A percentile compares a stretch with the other conserved stretches of the same genome.
These are phyloP conservation scores for Uloborus diversus DNA, from an alignment of 1,140 invertebrate species.

Conservation along the genomic window DNA sequence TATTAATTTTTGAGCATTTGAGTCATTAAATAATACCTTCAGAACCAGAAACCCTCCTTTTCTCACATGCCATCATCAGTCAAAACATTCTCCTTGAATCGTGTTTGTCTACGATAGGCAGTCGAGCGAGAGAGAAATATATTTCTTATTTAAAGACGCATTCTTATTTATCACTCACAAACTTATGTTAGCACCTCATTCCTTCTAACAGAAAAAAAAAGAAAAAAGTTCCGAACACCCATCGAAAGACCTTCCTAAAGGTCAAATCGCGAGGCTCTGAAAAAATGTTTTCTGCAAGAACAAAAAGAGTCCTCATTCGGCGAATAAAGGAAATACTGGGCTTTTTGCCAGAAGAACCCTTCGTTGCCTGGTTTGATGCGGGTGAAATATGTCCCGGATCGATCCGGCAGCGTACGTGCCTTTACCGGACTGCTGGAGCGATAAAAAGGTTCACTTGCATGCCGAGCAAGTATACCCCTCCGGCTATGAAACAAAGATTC, in stretches of 20 bases:
- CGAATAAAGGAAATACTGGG: constrained; percentile 48
- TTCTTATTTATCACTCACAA: neutral
- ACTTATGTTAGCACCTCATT: neutral
- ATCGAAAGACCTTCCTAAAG: constrained; percentile 35
- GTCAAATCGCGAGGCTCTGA: constrained; percentile 12
- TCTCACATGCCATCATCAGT: too few relatives aligned
- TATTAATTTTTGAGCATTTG: too few relatives aligned
- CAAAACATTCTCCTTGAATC: too few relatives aligned
- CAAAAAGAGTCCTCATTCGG: constrained; percentile 31
- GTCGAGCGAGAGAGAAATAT: neutral
- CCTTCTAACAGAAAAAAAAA: neutral
- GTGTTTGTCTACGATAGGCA: neutral
- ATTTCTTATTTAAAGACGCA: neutral
- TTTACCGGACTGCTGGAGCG: neutral
- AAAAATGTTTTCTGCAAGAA: constrained; percentile 1
- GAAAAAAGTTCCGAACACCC: neutral
- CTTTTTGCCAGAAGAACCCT: constrained; percentile 38
- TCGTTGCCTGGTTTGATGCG: constrained; percentile 1
- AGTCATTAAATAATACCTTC: too few relatives aligned
- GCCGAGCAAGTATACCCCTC: too few relatives aligned
- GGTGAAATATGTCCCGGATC: constrained; percentile 29
- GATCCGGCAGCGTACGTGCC: constrained; percentile 20
- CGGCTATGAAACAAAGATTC: too few relatives aligned
- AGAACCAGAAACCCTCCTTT: too few relatives aligned
- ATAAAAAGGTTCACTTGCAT: neutral